Conservation (phyloP, 2,113 vertebrate genomes). For the Etheostoma spectabile region DNA sequence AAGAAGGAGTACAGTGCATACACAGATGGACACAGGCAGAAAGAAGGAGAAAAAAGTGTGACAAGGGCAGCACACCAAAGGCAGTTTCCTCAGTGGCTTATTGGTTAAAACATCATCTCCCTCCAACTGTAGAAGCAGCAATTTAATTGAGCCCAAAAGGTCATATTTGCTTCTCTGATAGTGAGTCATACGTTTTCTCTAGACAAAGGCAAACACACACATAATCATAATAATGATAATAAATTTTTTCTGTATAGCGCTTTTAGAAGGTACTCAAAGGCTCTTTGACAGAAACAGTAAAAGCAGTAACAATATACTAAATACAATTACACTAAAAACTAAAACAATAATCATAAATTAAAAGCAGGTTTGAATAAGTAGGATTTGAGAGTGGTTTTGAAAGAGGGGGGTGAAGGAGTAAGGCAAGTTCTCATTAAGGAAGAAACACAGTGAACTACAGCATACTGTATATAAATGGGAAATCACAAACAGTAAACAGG, state of each 20-base stretch:
- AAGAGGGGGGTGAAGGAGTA: too few relatives aligned
- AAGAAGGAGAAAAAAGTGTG: slow-evolving; percentile 26
- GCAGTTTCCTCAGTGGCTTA: slow-evolving; percentile 41
- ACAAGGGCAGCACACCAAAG: slow-evolving; percentile 55
- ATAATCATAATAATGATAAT: not conserved
- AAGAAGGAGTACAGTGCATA: slow-evolving; percentile 29
- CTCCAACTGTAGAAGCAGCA: slow-evolving; percentile 40
- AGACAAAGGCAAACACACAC: slow-evolving; percentile 5
- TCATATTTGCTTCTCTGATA: slow-evolving; percentile 61
- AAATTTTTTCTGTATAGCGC: too few relatives aligned
- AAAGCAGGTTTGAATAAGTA: too few relatives aligned
- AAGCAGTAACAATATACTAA: too few relatives aligned
- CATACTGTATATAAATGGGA: slow-evolving; percentile 2
- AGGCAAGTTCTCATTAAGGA: not conserved
- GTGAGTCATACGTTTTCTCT: slow-evolving; percentile 4
- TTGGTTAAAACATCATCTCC: slow-evolving; percentile 59
- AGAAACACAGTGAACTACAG: not conserved
- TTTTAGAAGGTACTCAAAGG: too few relatives aligned
- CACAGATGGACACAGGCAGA: slow-evolving; percentile 27
- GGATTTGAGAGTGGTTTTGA: too few relatives aligned
- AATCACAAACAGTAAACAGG: slow-evolving; percentile 12
- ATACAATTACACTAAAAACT: too few relatives aligned
- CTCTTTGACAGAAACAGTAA: too few relatives aligned
- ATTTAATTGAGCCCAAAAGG: slow-evolving; percentile 73
- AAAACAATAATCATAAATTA: too few relatives aligned